Evolutionary conservation across 2,113 vertebrate genomes (phyloP), one percentile per base, ranked within the genome.

Genomic region (Penelope pileata): DNA sequence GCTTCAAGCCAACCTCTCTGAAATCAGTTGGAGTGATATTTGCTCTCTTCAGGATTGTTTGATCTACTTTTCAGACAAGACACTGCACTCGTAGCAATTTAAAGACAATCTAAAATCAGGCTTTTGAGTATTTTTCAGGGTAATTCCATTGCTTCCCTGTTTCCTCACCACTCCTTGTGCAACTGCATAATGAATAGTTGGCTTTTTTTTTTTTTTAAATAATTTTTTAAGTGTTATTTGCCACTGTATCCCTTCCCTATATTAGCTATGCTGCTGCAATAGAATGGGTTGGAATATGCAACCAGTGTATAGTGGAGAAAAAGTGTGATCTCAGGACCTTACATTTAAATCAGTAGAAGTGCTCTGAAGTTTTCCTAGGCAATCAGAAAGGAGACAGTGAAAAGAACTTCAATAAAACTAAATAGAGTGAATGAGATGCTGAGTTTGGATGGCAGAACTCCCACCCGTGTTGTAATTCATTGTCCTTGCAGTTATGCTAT

Each of bases 401-500:
- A 12, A 87, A 68, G 54, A 69, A 27, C 45, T 27, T 45, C 60
- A n/a, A 10, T 36, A 30, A 16, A 30, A 23, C 1, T 7, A 18
- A 77, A 50, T 1, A 66, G 26, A 30, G 16, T 12, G 48, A 69
- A 10, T 8, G 24, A 66, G 53, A 36, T 62, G 54, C 54, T 51
- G 54, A 11, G 40, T 60, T 60, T 42, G 70, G 56, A 27, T 40
- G 43, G 21, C 4, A 23, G n/a, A 51, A 79, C 24, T 27, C 7
- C 45, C 10, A 6, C 3, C 1, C 0, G 32, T 10, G 16, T 43
- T 78, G 60, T 0, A 0, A 26, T 60, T 56, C 40, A 7, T 3
- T 24, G n/a, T 42, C 22, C 43, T 66, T 0, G 0, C 45, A 9
- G 24, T 0, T 47, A 23, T 7, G 16, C 36, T 45, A 16, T 45